Evolutionary conservation across 2,797 vertebrate species (phyloP).

Genomic region (Liparis tanakae): DNA sequence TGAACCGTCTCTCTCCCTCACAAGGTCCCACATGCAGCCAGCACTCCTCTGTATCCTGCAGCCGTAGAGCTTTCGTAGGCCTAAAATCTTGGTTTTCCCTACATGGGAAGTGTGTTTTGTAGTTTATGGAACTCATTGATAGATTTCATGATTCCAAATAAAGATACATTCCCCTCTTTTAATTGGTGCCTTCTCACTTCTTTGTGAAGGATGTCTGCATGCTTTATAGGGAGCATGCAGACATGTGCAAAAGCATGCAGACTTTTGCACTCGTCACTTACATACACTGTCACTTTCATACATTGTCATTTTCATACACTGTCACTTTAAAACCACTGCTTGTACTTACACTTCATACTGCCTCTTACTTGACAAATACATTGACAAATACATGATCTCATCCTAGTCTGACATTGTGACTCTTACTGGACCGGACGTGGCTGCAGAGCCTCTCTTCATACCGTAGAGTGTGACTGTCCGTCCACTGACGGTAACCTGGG

Average conservation of each 20-base stretch:
- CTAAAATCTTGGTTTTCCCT: neutral
- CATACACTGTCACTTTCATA: too few relatives aligned
- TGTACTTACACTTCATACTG: too few relatives aligned
- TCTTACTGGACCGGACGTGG: neutral
- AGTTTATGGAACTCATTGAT: neutral
- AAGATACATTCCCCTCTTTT: neutral
- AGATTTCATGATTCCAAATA: neutral
- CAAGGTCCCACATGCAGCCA: neutral
- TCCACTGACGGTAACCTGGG: neutral
- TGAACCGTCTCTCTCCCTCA: conserved; percentile 5
- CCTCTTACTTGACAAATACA: too few relatives aligned
- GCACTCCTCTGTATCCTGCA: neutral
- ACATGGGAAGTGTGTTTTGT: neutral
- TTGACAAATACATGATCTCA: too few relatives aligned
- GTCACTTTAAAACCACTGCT: too few relatives aligned
- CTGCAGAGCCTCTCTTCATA: neutral
- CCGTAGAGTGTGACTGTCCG: neutral
- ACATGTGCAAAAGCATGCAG: too few relatives aligned
- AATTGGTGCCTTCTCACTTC: neutral
- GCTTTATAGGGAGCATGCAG: too few relatives aligned
- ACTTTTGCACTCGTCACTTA: too few relatives aligned
- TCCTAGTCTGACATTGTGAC: conserved; percentile 9
- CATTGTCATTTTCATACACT: too few relatives aligned
- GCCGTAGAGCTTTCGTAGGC: neutral
- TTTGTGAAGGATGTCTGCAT: neutral